Base-by-base conservation (phyloP, 2,113 vertebrate species). In the Bambusicola thoracicus region DNA sequence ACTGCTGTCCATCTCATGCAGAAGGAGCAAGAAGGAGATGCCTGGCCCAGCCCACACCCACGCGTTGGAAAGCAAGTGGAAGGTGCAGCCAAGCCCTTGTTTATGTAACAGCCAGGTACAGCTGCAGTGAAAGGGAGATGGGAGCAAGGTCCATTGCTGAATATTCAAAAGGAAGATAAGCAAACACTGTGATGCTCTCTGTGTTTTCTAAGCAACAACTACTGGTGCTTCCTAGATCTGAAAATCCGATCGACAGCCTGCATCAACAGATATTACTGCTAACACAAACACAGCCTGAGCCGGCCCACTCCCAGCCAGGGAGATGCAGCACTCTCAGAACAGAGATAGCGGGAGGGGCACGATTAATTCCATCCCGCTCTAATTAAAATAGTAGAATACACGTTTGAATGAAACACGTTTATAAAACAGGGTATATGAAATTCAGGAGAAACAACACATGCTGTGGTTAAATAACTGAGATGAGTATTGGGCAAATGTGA, bases 71-170 rank as follows among this genome's bases (percentile, higher is more conserved):
- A 53, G 66, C 83, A 67, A 88, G 73, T 69, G 90, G 12, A 77
- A 69, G 85, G 73, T 76, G 82, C 80, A 87, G 46, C 77, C 77
- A 46, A 70, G 89, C 66, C 13, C 74, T 79, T 87, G 85, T 94
- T 97, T 97, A 96, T 34, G 67, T 87, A 97, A 96, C 76, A 67
- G 73, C 51, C 46, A 91, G 85, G 62, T 38, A 27, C 68, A 81
- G 75, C 84, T n/a, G 83, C 96, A 89, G 92, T 43, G 38, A 40
- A 27, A 91, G 40, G 66, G 30, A 90, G 85, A 43, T 56, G 22
- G 53, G 51, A 78, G 68, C 10, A 6, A 70, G 51, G 53, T 36
- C 46, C 30, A 2, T 2, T 1, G 19, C 34, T 53, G 59, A 55
- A 69, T 73, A 8, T 55, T 55, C 69, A 89, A 74, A 70, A 79